Conservation (phyloP, 2,888 invertebrate species). For the Apamea monoglypha region DNA sequence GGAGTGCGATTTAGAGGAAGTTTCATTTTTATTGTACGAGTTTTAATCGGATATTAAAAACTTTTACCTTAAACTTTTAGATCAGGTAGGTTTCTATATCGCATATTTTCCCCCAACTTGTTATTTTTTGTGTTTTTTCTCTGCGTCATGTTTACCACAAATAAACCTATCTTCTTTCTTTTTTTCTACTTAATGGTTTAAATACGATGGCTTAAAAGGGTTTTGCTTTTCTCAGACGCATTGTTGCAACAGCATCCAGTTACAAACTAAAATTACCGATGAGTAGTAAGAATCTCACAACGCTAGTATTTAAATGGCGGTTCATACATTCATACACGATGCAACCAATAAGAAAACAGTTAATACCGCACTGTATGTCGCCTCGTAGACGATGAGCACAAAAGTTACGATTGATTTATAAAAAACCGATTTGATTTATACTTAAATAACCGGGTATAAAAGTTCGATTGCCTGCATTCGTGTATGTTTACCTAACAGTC, state of each 20-base stretch:
- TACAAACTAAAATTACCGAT: not conserved
- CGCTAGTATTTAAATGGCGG: not conserved
- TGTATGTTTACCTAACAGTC: slow-evolving; percentile 4
- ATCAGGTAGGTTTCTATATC: not conserved
- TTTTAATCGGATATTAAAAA: not conserved
- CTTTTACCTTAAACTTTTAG: too few relatives aligned
- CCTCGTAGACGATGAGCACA: not conserved
- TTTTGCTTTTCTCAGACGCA: not conserved
- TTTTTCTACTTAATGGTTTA: not conserved
- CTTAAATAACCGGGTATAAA: not conserved
- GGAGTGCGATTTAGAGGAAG: not conserved
- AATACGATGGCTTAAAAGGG: not conserved
- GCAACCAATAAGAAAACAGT: not conserved
- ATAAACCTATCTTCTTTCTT: not conserved
- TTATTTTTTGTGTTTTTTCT: too few relatives aligned
- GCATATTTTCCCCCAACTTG: too few relatives aligned
- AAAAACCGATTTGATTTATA: not conserved
- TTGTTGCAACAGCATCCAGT: not conserved
- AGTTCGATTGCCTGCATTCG: not conserved
- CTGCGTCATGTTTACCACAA: too few relatives aligned
- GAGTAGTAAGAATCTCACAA: not conserved
- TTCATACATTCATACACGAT: not conserved
- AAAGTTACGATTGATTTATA: not conserved
- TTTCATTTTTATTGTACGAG: not conserved
- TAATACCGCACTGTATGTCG: not conserved